phyloP scores from a whole-genome alignment of 2,888 invertebrate species.

The Drosophila heteroneura region DNA sequence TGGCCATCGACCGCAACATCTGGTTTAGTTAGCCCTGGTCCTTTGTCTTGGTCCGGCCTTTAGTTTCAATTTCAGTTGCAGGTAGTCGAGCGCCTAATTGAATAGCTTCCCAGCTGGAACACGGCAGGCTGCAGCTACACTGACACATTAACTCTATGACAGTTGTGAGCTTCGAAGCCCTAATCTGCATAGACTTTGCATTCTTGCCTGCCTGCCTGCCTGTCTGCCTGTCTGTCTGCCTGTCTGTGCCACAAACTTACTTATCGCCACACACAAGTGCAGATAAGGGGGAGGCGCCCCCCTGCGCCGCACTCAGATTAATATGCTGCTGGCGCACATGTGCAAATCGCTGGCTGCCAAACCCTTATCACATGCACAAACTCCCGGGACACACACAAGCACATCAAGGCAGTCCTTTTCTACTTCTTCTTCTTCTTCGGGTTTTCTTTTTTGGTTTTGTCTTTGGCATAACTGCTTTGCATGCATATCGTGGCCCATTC shows the following conservation, averaged over 20 bases:
- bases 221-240: neutral
- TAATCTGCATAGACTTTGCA: constrained; percentile 44
- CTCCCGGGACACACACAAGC: constrained; percentile 6
- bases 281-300: constrained; percentile 9
- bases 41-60: constrained; percentile 39
- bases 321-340: constrained; percentile 54
- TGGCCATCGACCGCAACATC: constrained; percentile 77
- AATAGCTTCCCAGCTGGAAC: constrained; percentile 41
- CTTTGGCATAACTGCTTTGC: constrained; percentile 56
- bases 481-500: constrained; percentile 63
- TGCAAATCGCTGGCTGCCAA: constrained; percentile 53
- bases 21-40: constrained; percentile 57
- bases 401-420: neutral
- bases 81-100: constrained; percentile 62
- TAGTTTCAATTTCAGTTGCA: constrained; percentile 38
- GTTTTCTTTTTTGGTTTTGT: neutral
- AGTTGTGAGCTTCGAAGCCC: constrained; percentile 20
- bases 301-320: constrained; percentile 28
- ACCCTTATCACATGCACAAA: constrained; percentile 64
- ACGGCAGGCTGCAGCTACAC: constrained; percentile 19
- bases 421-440: neutral
- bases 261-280: constrained; percentile 45
- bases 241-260: constrained; percentile 53
- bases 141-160: constrained; percentile 46
- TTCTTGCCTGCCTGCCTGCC: neutral